These are phyloP conservation scores for Nothocercus nigrocapillus DNA, from an alignment of 2,113 vertebrate genomes.

Conservation along the genomic window DNA sequence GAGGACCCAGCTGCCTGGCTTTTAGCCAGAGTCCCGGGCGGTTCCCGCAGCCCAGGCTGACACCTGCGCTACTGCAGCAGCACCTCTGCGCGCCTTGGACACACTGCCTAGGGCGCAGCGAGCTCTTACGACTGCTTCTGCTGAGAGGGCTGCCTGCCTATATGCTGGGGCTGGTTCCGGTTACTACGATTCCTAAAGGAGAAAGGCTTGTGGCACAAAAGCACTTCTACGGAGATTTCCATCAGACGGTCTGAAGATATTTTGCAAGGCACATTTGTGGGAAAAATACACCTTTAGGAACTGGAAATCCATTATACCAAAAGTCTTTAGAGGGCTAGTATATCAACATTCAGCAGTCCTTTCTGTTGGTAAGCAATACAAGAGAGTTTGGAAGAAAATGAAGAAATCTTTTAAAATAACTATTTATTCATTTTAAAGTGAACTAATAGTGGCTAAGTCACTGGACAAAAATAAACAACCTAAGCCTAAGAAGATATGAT, in stretches of 20 bases:
- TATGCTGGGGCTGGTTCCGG: background rate
- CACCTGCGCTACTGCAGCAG: rapidly evolving
- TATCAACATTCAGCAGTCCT: background rate
- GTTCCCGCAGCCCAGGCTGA: background rate
- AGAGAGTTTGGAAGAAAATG: background rate
- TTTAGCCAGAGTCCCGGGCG: background rate
- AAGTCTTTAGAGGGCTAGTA: background rate
- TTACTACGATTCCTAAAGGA: background rate
- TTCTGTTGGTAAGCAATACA: background rate
- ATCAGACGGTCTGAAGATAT: background rate
- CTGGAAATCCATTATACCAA: background rate
- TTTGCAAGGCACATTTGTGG: background rate
- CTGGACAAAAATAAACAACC: background rate
- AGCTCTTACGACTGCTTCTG: background rate
- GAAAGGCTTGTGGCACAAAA: background rate
- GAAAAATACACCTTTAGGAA: background rate
- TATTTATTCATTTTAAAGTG: background rate
- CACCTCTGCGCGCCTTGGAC: background rate
- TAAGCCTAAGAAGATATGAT: background rate
- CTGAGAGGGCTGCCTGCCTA: background rate
- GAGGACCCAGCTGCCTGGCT: background rate
- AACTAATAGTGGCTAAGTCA: background rate
- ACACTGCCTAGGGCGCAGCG: background rate
- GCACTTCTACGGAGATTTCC: background rate
- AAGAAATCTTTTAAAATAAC: background rate